Conservation (phyloP, 2,113 vertebrate genomes). For the Cryptoleucopteryx plumbea region DNA sequence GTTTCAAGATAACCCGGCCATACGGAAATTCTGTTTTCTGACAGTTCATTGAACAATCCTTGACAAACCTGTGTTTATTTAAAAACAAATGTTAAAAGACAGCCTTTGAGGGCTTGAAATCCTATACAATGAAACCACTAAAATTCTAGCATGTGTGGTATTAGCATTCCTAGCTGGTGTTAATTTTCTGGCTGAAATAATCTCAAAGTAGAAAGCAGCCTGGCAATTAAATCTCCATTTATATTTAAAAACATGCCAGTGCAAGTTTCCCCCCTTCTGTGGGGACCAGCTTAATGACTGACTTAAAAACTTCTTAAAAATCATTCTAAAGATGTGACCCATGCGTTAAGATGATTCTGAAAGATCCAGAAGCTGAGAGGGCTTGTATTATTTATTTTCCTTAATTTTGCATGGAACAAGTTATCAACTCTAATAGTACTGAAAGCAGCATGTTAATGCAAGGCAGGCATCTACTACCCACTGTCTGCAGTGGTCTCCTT, state of each 20-base stretch:
- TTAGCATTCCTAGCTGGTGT: background rate
- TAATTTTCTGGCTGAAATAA: background rate
- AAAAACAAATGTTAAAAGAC: background rate
- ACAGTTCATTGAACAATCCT: slow-evolving; percentile 84
- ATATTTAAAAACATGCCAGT: background rate
- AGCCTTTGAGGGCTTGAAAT: background rate
- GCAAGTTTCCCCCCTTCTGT: background rate
- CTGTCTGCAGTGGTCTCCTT: background rate
- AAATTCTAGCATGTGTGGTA: background rate
- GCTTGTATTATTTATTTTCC: background rate
- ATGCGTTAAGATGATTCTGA: fast-evolving
- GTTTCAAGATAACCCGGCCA: slow-evolving; percentile 95
- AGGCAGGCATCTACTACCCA: background rate
- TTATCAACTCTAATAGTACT: background rate
- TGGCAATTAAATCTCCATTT: background rate
- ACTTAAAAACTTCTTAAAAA: background rate
- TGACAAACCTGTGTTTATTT: slow-evolving; percentile 83
- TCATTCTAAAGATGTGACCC: background rate
- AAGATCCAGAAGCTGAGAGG: background rate
- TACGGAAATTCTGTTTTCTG: slow-evolving; percentile 81
- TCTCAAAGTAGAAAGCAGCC: background rate
- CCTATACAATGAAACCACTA: background rate
- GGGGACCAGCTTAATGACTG: background rate
- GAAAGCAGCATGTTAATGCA: background rate
- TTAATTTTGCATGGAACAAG: background rate